Evolutionary conservation across 1,140 invertebrate species (phyloP).

Genomic region (Caerostris extrusa): DNA sequence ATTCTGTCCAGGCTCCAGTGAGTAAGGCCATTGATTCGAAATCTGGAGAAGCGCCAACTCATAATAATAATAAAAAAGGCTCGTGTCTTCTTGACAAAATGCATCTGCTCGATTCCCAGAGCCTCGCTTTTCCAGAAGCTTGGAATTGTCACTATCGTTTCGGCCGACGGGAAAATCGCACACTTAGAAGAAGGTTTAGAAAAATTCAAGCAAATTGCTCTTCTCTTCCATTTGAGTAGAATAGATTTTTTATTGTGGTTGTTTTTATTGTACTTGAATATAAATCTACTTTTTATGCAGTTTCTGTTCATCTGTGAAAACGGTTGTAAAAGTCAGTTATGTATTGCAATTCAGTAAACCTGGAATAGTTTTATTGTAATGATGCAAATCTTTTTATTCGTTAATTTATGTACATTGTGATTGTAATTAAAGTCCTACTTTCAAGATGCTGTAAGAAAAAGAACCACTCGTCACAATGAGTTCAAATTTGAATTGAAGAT

Average conservation of each 20-base stretch:
- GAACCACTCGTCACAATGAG: too few species aligned
- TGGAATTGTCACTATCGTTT: constrained; percentile 4
- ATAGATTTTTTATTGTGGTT: neutral
- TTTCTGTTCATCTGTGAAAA: neutral
- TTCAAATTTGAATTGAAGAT: too few species aligned
- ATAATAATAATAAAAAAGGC: neutral
- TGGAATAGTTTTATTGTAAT: neutral
- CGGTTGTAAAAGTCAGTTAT: neutral
- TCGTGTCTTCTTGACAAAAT: neutral
- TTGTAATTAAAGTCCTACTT: too few species aligned
- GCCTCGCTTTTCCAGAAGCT: neutral
- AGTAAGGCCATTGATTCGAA: neutral
- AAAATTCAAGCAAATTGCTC: neutral
- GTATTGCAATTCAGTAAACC: neutral
- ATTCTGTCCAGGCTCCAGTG: neutral
- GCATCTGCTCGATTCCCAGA: neutral
- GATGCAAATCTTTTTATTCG: too few species aligned
- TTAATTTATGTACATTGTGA: too few species aligned
- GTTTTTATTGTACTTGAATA: neutral
- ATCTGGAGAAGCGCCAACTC: neutral
- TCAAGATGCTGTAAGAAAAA: too few species aligned
- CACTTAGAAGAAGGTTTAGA: too few species aligned
- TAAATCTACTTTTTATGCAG: neutral
- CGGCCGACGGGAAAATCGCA: too few species aligned
- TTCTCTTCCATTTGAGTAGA: neutral